These are phyloP conservation scores for Jordanella pulchra DNA, from an alignment of 2,797 vertebrate species.

Conservation along the genomic window DNA sequence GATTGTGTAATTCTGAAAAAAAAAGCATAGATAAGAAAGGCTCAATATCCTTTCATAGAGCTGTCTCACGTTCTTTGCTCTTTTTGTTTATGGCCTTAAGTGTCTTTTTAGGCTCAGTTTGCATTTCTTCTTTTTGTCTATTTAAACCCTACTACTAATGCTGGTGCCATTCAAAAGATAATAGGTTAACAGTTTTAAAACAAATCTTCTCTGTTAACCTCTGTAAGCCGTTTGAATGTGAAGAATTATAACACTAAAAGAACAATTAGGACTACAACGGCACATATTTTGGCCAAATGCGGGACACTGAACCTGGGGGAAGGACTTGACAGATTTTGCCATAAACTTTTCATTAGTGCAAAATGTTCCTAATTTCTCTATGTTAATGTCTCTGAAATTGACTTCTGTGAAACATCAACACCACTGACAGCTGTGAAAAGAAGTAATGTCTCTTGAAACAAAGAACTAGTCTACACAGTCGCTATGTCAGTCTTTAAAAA, in stretches of 20 bases:
- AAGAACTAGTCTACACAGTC: conserved; percentile 20
- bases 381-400: conserved; percentile 11
- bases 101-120: too few relatives aligned
- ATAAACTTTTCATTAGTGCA: not conserved
- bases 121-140: not conserved
- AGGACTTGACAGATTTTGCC: not conserved
- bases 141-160: not conserved
- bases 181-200: not conserved
- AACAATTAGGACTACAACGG: too few relatives aligned
- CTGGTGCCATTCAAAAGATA: not conserved
- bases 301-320: too few relatives aligned
- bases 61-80: not conserved
- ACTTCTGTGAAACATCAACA: conserved; percentile 1
- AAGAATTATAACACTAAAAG: not conserved
- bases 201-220: not conserved
- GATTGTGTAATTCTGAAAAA: not conserved
- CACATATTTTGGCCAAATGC: too few relatives aligned
- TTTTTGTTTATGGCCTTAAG: not conserved
- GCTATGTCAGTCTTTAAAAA: conserved; percentile 7
- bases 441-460: conserved; percentile 22
- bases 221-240: not conserved
- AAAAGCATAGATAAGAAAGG: not conserved
- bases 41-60: not conserved
- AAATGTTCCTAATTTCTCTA: conserved; percentile 5
- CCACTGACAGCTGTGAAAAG: conserved; percentile 8